Percentiles rank a stretch among this genome's conserved stretches.
phyloP scores from a whole-genome alignment of 2,113 vertebrate genomes.

The Nestor notabilis region DNA sequence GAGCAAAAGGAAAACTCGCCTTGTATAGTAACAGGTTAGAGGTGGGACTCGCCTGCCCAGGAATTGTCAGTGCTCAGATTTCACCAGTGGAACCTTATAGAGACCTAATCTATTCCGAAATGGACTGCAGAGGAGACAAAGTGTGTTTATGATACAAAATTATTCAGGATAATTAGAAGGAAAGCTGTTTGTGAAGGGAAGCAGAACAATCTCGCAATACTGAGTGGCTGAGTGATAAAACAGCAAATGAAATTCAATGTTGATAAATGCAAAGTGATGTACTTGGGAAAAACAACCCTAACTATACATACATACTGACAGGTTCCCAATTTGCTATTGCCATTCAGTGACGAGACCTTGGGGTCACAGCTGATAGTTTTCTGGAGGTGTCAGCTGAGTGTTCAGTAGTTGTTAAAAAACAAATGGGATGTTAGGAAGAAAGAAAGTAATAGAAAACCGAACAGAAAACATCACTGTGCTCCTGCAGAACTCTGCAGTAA shows the following conservation, averaged over 20 bases:
- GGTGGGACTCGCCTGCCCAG: neutral
- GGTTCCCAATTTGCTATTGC: conserved; percentile 23
- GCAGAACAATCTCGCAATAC: neutral
- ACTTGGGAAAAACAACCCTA: conserved; percentile 15
- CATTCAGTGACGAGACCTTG: conserved; percentile 13
- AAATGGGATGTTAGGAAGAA: conserved; percentile 6
- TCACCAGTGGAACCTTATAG: neutral
- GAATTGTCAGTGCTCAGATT: neutral
- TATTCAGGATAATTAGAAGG: conserved; percentile 29
- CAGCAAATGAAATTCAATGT: conserved; percentile 27
- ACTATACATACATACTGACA: conserved; percentile 19
- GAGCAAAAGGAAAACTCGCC: neutral
- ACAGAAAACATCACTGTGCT: neutral
- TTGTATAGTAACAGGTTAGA: neutral
- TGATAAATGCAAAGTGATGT: conserved; percentile 51
- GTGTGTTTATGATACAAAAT: neutral
- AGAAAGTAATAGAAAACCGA: conserved; percentile 29
- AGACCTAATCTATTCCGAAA: neutral
- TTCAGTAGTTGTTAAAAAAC: conserved; percentile 15
- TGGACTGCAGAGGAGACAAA: neutral
- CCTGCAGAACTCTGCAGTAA: neutral
- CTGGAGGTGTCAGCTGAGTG: conserved; percentile 25
- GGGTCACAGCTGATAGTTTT: conserved; percentile 23
- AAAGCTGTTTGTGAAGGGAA: conserved; percentile 29
- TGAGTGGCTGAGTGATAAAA: conserved; percentile 22